Base-by-base conservation (phyloP, 2,888 invertebrate genomes). In the Pharmacophagus antenor region DNA sequence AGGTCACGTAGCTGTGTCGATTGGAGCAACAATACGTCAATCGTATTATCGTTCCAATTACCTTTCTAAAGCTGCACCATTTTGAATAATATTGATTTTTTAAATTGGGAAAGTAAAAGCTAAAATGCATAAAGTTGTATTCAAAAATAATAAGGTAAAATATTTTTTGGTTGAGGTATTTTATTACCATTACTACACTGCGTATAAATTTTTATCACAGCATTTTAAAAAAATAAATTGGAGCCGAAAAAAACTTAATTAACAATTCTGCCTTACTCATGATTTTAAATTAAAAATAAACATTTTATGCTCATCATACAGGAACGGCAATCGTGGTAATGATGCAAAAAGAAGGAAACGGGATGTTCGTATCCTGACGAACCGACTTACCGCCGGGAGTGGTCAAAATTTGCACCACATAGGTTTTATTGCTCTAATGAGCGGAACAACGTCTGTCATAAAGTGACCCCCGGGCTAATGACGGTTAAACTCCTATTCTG, bases 281-380 rank as follows among this genome's bases (percentile, higher is more conserved):
- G n/a, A n/a, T n/a, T 42, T 42, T 17, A 15, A 42, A 17, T n/a
- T n/a, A 17, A 17, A 17, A 18, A 17, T 42, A n/a, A 2, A 42
- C n/a, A 17, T 42, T 42, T 17, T 1, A 17, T 10, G 47, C 52
- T 58, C 48, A 46, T 56, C 41, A 50, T 7, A 46, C 27, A 47
- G 12, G 18, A 54, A 50, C 31, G n/a, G 25, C 27, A 56, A 56
- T 47, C 51, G 21, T 41, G 51, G 27, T 56, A 60, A 60, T 51
- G 25, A 50, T 23, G 56, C 25, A 2, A 56, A 12, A 18, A 50
- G 49, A 25, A 56, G 56, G 60, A 56, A 56, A 61, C 60, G 47
- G 60, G 60, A 61, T 52, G 52, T 47, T 27, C 20, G 52, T 47
- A 52, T 61, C 60, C 60, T 61, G 55, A 50, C 42, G 8, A 53